These are phyloP conservation scores for Peribatodes rhomboidaria DNA, from an alignment of 2,888 invertebrate species.

Conservation along the genomic window DNA sequence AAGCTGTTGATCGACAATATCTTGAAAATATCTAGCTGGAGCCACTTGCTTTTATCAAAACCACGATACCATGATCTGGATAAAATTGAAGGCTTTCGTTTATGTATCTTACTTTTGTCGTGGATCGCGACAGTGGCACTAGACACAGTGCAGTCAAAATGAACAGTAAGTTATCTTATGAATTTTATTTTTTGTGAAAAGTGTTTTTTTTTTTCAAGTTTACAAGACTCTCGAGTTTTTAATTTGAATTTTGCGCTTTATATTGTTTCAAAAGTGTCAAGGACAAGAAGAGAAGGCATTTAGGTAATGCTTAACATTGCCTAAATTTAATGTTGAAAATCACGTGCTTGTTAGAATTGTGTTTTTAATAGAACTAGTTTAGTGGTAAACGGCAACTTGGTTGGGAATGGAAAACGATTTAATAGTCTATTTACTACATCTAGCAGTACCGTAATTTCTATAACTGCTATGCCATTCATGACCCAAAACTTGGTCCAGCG, in stretches of 20 bases:
- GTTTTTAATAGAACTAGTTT: no score
- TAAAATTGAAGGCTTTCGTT: conserved; percentile 73
- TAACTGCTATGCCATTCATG: no score
- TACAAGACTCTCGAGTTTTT: background rate
- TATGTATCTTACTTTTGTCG: conserved; percentile 66
- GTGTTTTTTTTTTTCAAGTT: conserved; percentile 1
- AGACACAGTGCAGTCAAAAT: conserved; percentile 69
- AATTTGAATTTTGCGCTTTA: background rate
- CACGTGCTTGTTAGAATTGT: no score
- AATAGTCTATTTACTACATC: no score
- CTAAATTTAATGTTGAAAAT: no score
- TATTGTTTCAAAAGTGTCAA: background rate
- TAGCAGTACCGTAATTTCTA: no score
- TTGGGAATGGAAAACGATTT: no score
- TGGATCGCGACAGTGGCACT: conserved; percentile 65
- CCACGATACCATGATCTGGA: conserved; percentile 69
- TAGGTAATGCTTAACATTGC: no score
- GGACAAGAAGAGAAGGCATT: no score
- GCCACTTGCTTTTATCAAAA: conserved; percentile 66
- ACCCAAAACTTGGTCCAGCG: no score
- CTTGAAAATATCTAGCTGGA: conserved; percentile 58
- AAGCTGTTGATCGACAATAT: conserved; percentile 74
- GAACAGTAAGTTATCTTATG: conserved; percentile 69
- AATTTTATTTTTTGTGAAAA: conserved; percentile 19
- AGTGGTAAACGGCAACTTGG: no score